Evolutionary conservation across 2,888 invertebrate species (phyloP), one percentile per base, ranked within the genome.

Genomic region (Eristalis tenax): DNA sequence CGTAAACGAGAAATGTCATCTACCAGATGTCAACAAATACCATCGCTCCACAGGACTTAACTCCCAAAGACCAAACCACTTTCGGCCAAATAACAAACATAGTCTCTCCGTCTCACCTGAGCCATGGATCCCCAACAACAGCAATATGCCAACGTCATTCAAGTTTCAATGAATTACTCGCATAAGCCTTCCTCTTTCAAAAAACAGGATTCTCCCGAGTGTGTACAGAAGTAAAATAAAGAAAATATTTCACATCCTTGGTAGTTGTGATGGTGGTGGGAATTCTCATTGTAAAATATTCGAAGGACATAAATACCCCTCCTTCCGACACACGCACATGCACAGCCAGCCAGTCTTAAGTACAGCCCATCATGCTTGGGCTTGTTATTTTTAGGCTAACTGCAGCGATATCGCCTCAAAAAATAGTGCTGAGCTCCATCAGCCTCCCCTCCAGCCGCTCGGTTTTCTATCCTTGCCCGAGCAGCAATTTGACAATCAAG

Each of bases 401-500:
- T 61, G 71, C 79, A 70, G 26, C 56, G 56, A 18, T 50, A 32
- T 23, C 15, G 56, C 22, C 23, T 56, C 22, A 22, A 73, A 79
- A 78, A 78, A 56, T 59, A 40, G 73, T 69, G 43, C 78, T 40
- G 59, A 59, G 35, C 65, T 23, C 63, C 28, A 63, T 64, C 23
- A 40, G 18, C 76, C 35, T 57, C 74, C 35, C 66, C 65, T 28
- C 50, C 61, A 66, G 61, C 76, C 38, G n/a, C 65, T 83, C 50
- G 63, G 70, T 66, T 70, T 57, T 15, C 65, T 79, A 56, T 71
- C 57, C 70, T 50, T 15, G 57, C 70, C 59, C 26, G 35, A 65
- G 40, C 64, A 76, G 40, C 64, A 73, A 76, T 83, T 87, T 87
- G 87, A 83, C 79, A 83, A 87, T 87, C 79, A 83, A 68, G 70